Percentiles rank a stretch among this genome's conserved stretches.
Conservation (phyloP, 2,888 invertebrate genomes). For the Arrhopalites spinosus region DNA sequence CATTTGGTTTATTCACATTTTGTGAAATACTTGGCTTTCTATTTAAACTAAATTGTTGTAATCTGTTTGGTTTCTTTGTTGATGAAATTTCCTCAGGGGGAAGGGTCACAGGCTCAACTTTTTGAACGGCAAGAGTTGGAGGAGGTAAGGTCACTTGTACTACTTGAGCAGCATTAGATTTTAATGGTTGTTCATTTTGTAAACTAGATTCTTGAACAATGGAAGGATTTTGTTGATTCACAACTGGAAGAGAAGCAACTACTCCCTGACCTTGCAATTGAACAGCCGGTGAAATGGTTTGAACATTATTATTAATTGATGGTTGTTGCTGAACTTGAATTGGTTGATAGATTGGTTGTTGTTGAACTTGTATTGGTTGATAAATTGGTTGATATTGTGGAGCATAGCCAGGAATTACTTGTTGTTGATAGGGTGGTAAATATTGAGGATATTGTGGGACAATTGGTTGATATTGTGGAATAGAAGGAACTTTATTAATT, state of each 20-base stretch:
- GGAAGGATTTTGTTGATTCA: background rate
- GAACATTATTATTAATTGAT: background rate
- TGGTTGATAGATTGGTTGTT: background rate
- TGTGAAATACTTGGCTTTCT: background rate
- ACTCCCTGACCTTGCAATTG: background rate
- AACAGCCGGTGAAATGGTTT: background rate
- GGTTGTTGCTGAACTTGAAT: background rate
- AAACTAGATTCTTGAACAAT: too few species aligned
- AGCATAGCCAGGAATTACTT: background rate
- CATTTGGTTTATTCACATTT: too few species aligned
- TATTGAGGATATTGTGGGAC: constrained; percentile 3
- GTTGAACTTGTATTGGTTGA: background rate
- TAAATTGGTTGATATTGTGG: background rate
- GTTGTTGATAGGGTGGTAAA: background rate
- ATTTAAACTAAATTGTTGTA: constrained; percentile 9
- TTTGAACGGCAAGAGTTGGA: constrained; percentile 18
- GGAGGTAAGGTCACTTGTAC: background rate
- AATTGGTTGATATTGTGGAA: constrained; percentile 19
- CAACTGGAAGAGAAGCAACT: background rate
- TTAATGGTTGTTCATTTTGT: background rate
- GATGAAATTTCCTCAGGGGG: background rate
- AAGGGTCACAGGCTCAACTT: background rate
- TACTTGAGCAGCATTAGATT: background rate
- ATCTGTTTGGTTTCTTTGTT: constrained; percentile 1
- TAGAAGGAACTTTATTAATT: background rate